Evolutionary conservation across 1,140 invertebrate species (phyloP), one percentile per base, ranked within the genome.

Genomic region (Aphis gossypii): DNA sequence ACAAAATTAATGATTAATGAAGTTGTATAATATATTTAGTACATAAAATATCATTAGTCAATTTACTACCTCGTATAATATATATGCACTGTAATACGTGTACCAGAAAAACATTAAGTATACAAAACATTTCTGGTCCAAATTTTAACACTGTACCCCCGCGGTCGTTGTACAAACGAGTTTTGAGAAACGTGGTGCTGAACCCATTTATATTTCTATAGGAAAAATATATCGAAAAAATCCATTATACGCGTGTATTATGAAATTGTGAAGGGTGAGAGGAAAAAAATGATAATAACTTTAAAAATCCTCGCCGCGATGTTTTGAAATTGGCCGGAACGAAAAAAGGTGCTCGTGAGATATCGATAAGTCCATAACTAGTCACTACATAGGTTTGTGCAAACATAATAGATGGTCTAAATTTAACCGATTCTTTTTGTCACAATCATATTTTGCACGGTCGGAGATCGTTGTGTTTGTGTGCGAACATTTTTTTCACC

Each of bases 381-480:
- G 92, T 93, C 92, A 92, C 91, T 76, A 92, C 91, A 92, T 51
- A 86, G 92, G 46, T 93, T 83, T 93, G 35, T 60, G n/a, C 54
- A 86, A 93, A 93, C 38, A 93, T 93, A 93, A 93, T 93, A 25
- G 92, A 86, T 56, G 82, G 82, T 68, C 54, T 25, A 41, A 46
- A 86, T 44, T 93, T 86, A 93, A 93, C 92, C 82, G 46, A 84
- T 93, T 93, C 92, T 93, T 93, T 93, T 93, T 93, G 90, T 92
- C 90, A 35, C 82, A 44, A 8, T 48, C 90, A 18, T 91, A 82
- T 93, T 93, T 93, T 56, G 92, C 92, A 56, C 76, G 48, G 92
- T 54, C 82, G 44, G 60, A 92, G 76, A 51, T n/a, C 87, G 88
- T 38, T 56, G 51, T 48, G 68, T 82, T 84, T 51, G 44, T 86